These are phyloP conservation scores for Channallabes apus DNA, from an alignment of 2,797 vertebrate genomes.

Conservation along the genomic window DNA sequence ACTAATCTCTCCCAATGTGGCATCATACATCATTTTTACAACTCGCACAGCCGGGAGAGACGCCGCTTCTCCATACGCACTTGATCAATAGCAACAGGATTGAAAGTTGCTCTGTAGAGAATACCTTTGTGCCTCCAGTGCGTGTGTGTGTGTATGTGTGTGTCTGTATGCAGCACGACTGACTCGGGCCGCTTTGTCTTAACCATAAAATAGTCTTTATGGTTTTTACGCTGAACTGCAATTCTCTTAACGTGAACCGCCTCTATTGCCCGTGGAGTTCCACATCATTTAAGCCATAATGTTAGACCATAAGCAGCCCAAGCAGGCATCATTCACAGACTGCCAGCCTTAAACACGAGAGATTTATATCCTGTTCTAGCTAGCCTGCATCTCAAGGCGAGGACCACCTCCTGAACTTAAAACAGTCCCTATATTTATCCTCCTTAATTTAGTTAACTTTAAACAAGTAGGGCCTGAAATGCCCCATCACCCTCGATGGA, in stretches of 20 bases:
- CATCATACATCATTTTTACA: slow-evolving; percentile 17
- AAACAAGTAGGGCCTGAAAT: slow-evolving; percentile 30
- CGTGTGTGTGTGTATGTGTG: background rate
- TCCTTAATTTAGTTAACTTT: slow-evolving; percentile 52
- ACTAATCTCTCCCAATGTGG: background rate
- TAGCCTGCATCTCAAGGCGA: slow-evolving; percentile 23
- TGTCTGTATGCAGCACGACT: background rate
- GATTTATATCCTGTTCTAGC: slow-evolving; percentile 26
- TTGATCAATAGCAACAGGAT: slow-evolving; percentile 43
- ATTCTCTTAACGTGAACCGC: slow-evolving; percentile 34
- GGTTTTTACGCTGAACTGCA: slow-evolving; percentile 33
- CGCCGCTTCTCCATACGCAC: background rate
- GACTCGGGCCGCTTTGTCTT: slow-evolving; percentile 40
- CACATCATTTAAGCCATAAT: slow-evolving; percentile 46
- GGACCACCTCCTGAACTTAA: slow-evolving; percentile 34
- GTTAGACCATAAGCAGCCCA: slow-evolving; percentile 28
- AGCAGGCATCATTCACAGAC: slow-evolving; percentile 38
- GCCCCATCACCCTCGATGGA: slow-evolving; percentile 39
- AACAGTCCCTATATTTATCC: slow-evolving; percentile 45
- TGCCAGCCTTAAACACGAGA: slow-evolving; percentile 12
- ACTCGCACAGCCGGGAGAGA: background rate
- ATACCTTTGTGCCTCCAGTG: slow-evolving; percentile 13
- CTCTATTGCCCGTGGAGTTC: slow-evolving; percentile 34
- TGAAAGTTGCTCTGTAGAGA: slow-evolving; percentile 4
- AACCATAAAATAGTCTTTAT: slow-evolving; percentile 43